Evolutionary conservation across 1,140 invertebrate genomes (phyloP), one percentile per base, ranked within the genome.

Genomic region (Oncopeltus fasciatus): DNA sequence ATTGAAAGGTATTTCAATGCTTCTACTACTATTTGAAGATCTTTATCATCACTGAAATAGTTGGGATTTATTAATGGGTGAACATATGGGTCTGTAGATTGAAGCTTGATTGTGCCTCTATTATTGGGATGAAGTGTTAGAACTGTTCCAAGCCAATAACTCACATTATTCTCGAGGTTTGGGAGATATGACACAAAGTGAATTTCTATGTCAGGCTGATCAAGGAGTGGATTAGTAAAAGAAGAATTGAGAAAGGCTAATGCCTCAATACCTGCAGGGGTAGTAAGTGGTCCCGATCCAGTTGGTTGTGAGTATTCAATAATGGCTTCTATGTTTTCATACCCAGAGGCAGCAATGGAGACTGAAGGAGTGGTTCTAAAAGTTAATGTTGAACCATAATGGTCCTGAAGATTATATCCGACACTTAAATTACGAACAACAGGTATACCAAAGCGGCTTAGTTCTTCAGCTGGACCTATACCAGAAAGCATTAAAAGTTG

Each of bases 401-500:
- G 77, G 63, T 79, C 77, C 14, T 76, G 77, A 2, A 83, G 69
- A 69, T 81, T 82, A 21, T 72, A 67, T 0, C 82, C 82, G 2
- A 84, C 82, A 0, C 73, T 61, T 0, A 85, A 70, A 65, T 84
- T 75, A 16, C 73, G 70, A 9, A 76, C 64, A 0, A 76, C 67
- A 2, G 72, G 68, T 27, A 81, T 76, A 2, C 74, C 73, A 0
- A 77, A 65, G 18, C 75, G 71, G 1, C 74, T 67, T 0, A 87
- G 68, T 14, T 84, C 76, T 38, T 79, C 71, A 29, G 71, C 75
- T 2, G 84, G 82, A 0, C 85, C 85, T 9, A 87, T 76, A 1
- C 85, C 85, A 0, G 84, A 86, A 1, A 87, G 71, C 81, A 87
- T 81, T 16, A 89, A 72, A 4, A 89, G 67, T 68, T 88, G 84